These are phyloP conservation scores for Rhimphoctona megacephalus DNA, from an alignment of 2,888 invertebrate genomes.

Conservation along the genomic window DNA sequence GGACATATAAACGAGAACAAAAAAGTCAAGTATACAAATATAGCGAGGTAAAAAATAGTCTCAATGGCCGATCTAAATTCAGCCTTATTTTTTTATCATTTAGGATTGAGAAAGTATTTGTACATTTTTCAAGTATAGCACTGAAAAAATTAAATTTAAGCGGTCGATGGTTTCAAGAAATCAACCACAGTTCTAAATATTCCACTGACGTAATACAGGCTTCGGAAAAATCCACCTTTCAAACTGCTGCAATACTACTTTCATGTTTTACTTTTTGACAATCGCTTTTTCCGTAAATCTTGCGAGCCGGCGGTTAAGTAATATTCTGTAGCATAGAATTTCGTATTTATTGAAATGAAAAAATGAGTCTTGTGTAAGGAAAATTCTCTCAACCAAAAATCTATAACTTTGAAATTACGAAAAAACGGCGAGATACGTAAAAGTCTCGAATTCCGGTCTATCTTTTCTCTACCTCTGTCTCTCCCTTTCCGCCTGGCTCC, in stretches of 20 bases:
- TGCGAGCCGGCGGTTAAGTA: background rate
- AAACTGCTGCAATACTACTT: slow-evolving; percentile 6
- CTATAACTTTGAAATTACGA: background rate
- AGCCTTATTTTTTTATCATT: background rate
- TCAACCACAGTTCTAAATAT: background rate
- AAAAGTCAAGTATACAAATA: background rate
- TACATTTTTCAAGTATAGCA: background rate
- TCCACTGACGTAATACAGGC: background rate
- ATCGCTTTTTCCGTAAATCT: background rate
- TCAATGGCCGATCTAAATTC: background rate
- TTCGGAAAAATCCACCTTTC: background rate
- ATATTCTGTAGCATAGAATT: background rate
- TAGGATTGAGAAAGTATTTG: background rate
- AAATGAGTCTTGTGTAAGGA: background rate
- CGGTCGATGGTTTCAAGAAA: background rate
- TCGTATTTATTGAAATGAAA: background rate
- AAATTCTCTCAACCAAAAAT: background rate
- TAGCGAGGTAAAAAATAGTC: background rate
- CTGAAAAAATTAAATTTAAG: background rate
- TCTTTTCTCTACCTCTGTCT: background rate
- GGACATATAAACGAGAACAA: background rate
- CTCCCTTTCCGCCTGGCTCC: background rate
- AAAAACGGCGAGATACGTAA: background rate
- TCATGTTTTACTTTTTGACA: background rate
- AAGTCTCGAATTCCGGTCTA: slow-evolving; percentile 11